Evolutionary conservation across 2,113 vertebrate genomes (phyloP), one percentile per base, ranked within the genome.

Genomic region (Anhinga rufa): DNA sequence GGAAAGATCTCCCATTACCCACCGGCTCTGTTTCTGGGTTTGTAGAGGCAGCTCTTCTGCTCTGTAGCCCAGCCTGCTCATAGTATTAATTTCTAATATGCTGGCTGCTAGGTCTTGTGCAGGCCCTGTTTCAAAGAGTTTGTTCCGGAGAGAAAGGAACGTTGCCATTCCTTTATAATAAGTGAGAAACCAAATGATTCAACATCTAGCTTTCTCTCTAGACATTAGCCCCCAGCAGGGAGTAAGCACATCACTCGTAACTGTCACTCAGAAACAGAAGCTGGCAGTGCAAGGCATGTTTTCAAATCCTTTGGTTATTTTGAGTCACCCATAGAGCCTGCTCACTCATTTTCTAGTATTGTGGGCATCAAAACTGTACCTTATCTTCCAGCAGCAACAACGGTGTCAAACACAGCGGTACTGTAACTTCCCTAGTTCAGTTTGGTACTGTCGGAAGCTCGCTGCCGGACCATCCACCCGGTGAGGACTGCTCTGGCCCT

Each of bases 51-150:
- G 40, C 46, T 86, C 6, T 79, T 15, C 25, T 51, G 91, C 81
- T 54, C 9, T 36, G 55, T 4, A 69, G 70, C 87, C 31, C 65
- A 28, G 57, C 21, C 52, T 82, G 14, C 57, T 62, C 48, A 16
- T 3, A 3, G 57, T 44, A 19, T 9, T 25, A 10, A 21, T 77
- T 77, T 54, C 69, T 69, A 6, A 0, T 3, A 34, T 20, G 52
- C 11, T 57, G 77, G 44, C 40, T 71, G 48, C 7, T 4, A 1
- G 36, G 40, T n/a, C 44, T 78, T 0, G 0, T 7, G 4, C 69
- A 36, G 74, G 36, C 51, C 15, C 57, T n/a, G 58, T 22, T 51
- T 55, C 54, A 4, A 1, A 12, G 86, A 28, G 38, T 22, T 34
- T 26, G 46, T 38, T 65, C 44, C 69, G 79, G 48, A 12, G 54